Evolutionary conservation across 2,797 vertebrate species (phyloP), one percentile per base, ranked within the genome.

Genomic region (Kryptolebias ocellatus): DNA sequence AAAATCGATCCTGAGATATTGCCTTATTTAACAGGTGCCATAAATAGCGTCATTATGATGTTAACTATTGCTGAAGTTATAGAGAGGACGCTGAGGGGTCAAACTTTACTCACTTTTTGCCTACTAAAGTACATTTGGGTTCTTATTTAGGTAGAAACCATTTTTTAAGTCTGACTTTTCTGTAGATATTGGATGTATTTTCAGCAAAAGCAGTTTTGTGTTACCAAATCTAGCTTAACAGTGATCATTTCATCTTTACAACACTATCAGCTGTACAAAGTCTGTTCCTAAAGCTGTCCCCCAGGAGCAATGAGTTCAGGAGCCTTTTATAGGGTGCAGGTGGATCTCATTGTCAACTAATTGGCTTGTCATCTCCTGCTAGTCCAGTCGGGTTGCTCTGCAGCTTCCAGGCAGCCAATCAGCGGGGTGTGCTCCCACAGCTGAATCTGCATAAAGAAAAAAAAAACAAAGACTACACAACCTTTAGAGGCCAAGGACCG

Each of bases 1-100:
- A 94, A 93, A 96, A 97, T 98, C 95, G 71, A 98, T 97, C 86
- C 83, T 93, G 94, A 97, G 92, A 93, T 96, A 98, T 95, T 93
- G 94, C 94, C 90, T 94, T 94, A 93, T 95, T 96, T 95, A 95
- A 94, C 82, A 79, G 90, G 92, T 78, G 89, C 95, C 96, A 95
- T 97, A 96, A 98, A 95, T 92, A 90, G 95, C 83, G 89, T 88
- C 89, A 91, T 91, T 92, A 93, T 93, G 91, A 93, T 93, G 92
- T 92, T 92, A 92, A 93, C 83, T 90, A 86, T 89, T 82, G 82
- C 89, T 81, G 79, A 88, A 90, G 90, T 86, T 89, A 80, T 81
- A 78, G 78, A 50, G 79, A 86, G 90, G 90, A 92, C 84, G 67
- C 78, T 75, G 83, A 70, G 77, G 91, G 88, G 90, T 92, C 90